phyloP scores from a whole-genome alignment of 1,140 invertebrate species.

The Zelostemma sp. region DNA sequence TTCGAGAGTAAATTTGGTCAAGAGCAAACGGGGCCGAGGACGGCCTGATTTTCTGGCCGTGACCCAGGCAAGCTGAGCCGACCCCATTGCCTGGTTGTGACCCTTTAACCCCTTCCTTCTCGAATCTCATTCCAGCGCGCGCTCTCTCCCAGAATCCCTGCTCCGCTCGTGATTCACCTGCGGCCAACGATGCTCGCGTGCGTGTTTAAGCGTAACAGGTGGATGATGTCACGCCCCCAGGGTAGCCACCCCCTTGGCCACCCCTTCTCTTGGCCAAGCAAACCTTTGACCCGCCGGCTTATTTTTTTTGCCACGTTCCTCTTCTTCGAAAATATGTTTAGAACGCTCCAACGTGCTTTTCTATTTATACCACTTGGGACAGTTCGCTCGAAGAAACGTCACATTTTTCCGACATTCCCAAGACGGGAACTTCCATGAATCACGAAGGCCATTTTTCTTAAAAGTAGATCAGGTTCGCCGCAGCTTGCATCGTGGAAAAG shows the following conservation, averaged over 20 bases:
- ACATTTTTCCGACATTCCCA: too few relatives aligned
- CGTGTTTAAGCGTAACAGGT: conserved; percentile 62
- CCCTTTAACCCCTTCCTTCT: conserved; percentile 13
- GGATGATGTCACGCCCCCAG: conserved; percentile 62
- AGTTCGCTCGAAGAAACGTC: too few relatives aligned
- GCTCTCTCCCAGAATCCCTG: conserved; percentile 25
- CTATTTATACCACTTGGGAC: conserved; percentile 1
- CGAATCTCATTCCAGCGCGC: conserved; percentile 8
- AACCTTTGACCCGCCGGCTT: too few relatives aligned
- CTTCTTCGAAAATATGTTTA: not conserved
- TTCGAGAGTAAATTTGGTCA: conserved; percentile 7
- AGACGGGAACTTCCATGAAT: too few relatives aligned
- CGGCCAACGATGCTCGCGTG: conserved; percentile 18
- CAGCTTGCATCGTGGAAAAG: conserved; percentile 1
- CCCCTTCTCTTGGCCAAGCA: too few relatives aligned
- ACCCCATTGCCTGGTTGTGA: conserved; percentile 37
- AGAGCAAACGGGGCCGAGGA: conserved; percentile 23
- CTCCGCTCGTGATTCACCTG: conserved; percentile 25
- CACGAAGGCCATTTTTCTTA: too few relatives aligned
- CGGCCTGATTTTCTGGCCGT: conserved; percentile 65
- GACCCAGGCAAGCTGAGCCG: conserved; percentile 56
- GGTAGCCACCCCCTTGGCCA: conserved; percentile 41
- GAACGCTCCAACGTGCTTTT: conserved; percentile 1
- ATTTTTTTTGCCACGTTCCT: not conserved
- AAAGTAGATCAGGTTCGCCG: too few relatives aligned